phyloP scores from a whole-genome alignment of 2,888 invertebrate species.

The Tetragonula carbonaria region DNA sequence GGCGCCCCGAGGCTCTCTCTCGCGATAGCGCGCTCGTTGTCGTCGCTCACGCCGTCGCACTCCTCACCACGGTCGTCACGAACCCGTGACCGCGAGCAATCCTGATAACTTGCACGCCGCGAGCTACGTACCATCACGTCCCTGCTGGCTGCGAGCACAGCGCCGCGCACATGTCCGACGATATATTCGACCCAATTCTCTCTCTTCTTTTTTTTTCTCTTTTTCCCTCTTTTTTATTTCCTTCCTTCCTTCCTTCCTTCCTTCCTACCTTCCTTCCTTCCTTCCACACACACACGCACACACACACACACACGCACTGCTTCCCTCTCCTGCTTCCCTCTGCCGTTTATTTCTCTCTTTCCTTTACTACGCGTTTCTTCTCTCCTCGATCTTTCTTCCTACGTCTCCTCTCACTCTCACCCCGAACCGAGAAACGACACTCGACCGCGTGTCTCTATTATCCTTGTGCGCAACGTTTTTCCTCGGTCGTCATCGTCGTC shows the following conservation, averaged over 20 bases:
- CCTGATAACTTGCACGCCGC: conserved; percentile 65
- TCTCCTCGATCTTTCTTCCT: conserved; percentile 4
- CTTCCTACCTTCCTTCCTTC: neutral
- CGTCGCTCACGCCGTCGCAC: conserved; percentile 62
- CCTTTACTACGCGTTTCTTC: conserved; percentile 2
- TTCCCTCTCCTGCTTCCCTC: neutral
- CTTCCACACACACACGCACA: neutral
- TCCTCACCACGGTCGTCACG: conserved; percentile 46
- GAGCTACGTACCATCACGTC: conserved; percentile 71
- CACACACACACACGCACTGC: neutral
- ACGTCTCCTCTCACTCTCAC: neutral
- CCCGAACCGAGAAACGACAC: neutral
- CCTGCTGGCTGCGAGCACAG: conserved; percentile 55
- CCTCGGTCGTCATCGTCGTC: conserved; percentile 28
- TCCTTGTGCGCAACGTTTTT: conserved; percentile 37
- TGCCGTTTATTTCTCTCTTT: neutral
- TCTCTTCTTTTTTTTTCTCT: conserved; percentile 4
- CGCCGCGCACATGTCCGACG: conserved; percentile 62
- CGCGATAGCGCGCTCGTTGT: conserved; percentile 65
- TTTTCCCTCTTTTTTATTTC: neutral
- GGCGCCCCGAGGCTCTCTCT: conserved; percentile 68
- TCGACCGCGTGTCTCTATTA: conserved; percentile 18
- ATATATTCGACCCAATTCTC: conserved; percentile 53
- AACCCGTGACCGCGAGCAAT: conserved; percentile 64
- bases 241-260: neutral